phyloP scores from a whole-genome alignment of 2,113 vertebrate species.

The Brachyhypopomus occidentalis region DNA sequence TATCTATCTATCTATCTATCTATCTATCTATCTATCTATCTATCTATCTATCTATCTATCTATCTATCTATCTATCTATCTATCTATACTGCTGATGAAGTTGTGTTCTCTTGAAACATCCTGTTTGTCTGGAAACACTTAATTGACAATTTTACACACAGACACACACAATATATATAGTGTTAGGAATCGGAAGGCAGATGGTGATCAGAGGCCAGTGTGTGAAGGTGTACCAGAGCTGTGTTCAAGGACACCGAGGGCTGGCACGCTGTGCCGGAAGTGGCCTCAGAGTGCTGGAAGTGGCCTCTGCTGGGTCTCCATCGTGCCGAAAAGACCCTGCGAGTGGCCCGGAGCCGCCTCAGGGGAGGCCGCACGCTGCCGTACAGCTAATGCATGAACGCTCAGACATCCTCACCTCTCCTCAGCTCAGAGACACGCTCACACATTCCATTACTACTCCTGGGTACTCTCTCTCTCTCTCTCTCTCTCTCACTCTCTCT shows the following conservation, averaged over 20 bases:
- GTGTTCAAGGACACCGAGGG: slow-evolving; percentile 25
- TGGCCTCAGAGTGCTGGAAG: neutral
- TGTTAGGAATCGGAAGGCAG: slow-evolving; percentile 24
- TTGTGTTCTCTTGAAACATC: too few species aligned
- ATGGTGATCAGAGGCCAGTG: slow-evolving; percentile 15
- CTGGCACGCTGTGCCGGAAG: slow-evolving; percentile 1
- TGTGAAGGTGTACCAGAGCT: slow-evolving; percentile 22
- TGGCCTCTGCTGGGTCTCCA: neutral
- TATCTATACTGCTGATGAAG: too few species aligned
- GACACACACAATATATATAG: neutral
- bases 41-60: too few species aligned
- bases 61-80: too few species aligned
- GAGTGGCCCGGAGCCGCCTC: neutral
- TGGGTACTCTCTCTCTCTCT: neutral
- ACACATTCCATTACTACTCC: slow-evolving; percentile 8
- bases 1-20: too few species aligned
- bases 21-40: too few species aligned
- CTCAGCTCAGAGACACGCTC: neutral
- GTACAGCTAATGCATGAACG: neutral
- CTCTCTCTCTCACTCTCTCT: neutral
- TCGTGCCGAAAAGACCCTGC: neutral
- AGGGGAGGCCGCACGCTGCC: neutral
- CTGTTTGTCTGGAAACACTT: too few species aligned
- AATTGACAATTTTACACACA: too few species aligned
- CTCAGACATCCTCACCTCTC: neutral